phyloP scores from a whole-genome alignment of 2,113 vertebrate genomes.

The Romanogobio albipinnatus region DNA sequence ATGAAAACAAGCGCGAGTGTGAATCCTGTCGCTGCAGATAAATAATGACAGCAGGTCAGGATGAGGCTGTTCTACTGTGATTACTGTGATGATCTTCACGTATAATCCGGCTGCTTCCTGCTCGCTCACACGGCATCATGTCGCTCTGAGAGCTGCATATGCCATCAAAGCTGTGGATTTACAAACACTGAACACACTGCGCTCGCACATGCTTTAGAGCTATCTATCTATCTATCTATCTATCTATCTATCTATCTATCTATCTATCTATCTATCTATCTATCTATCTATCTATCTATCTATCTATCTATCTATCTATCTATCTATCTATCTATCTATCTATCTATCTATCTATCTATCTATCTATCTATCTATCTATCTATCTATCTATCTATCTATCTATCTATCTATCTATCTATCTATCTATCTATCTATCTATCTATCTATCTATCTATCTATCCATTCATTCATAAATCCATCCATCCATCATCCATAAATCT shows the following conservation, averaged over 20 bases:
- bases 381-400: neutral
- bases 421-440: neutral
- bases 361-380: neutral
- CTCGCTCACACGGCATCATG: neutral
- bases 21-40: slow-evolving; percentile 4
- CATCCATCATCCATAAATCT: too few species aligned
- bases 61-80: slow-evolving; percentile 15
- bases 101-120: slow-evolving; percentile 17
- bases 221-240: neutral
- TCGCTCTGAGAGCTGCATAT: slow-evolving; percentile 9
- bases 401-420: neutral
- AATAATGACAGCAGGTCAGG: slow-evolving; percentile 28
- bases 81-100: slow-evolving; percentile 15
- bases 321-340: neutral
- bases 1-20: neutral
- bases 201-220: neutral
- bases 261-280: neutral
- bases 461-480: too few species aligned
- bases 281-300: neutral
- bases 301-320: neutral
- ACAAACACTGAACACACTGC: neutral
- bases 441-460: too few species aligned
- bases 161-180: neutral
- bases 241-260: neutral
- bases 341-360: neutral